Conservation (phyloP, 2,113 vertebrate species). For the Lampris megalopsis region DNA sequence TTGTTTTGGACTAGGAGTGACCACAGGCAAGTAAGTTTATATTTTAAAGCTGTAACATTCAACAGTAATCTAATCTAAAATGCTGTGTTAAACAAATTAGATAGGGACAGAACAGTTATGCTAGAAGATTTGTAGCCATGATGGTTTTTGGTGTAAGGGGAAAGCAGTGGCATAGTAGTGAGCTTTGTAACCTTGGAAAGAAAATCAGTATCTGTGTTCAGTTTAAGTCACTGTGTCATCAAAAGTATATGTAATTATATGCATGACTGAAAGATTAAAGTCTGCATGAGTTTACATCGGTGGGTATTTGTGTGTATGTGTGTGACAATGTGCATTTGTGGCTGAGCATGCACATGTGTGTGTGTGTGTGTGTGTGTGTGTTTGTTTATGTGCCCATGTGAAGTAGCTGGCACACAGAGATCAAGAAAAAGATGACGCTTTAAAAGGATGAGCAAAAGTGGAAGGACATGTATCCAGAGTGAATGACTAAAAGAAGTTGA, state of each 20-base stretch:
- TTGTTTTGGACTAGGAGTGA: constrained; percentile 1
- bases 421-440: background rate
- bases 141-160: background rate
- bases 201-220: background rate
- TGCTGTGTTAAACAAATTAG: no score
- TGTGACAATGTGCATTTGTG: constrained; percentile 3
- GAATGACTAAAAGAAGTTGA: background rate
- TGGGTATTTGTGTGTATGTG: background rate
- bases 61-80: no score
- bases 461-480: no score
- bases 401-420: background rate
- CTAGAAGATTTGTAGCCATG: no score
- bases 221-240: background rate
- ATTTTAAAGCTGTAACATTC: no score
- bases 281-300: background rate
- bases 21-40: no score
- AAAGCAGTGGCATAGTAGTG: background rate
- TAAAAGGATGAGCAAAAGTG: no score
- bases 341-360: background rate
- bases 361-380: background rate
- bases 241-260: background rate
- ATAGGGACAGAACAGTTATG: no score
- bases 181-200: background rate
- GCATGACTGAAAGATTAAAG: constrained; percentile 8
- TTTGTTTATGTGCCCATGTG: background rate